phyloP scores from a whole-genome alignment of 2,888 invertebrate species.

The Melieria omissa region DNA sequence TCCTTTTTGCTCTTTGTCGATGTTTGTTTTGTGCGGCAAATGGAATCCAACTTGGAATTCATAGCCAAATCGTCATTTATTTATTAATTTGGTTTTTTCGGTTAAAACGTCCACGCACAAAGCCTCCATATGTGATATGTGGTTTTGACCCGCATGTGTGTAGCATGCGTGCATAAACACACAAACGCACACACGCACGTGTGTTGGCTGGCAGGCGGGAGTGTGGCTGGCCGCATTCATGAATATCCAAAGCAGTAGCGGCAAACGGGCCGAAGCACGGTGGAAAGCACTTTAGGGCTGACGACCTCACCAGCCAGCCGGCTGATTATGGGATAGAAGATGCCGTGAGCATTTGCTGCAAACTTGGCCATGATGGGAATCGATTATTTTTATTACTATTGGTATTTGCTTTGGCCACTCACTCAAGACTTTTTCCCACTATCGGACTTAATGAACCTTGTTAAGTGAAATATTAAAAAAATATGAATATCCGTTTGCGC shows the following conservation, averaged over 20 bases:
- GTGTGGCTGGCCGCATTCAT: no score
- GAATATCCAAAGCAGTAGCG: no score
- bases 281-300: no score
- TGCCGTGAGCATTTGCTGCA: neutral
- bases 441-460: constrained; percentile 8
- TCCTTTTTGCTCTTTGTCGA: neutral
- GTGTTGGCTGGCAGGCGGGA: neutral
- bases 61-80: constrained; percentile 34
- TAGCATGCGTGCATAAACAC: neutral
- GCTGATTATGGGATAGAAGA: no score
- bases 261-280: no score
- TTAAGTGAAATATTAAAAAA: constrained; percentile 8
- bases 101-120: constrained; percentile 2
- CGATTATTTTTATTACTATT: constrained; percentile 29
- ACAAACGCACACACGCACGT: neutral
- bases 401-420: neutral
- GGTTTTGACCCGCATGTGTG: no score
- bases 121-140: neutral
- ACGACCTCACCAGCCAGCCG: no score
- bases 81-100: constrained; percentile 35
- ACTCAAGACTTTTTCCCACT: no score
- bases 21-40: neutral
- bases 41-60: constrained; percentile 14
- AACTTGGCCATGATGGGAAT: constrained; percentile 12
- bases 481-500: neutral